These are phyloP conservation scores for Caradrina clavipalpis DNA, from an alignment of 2,888 invertebrate species.

Conservation along the genomic window DNA sequence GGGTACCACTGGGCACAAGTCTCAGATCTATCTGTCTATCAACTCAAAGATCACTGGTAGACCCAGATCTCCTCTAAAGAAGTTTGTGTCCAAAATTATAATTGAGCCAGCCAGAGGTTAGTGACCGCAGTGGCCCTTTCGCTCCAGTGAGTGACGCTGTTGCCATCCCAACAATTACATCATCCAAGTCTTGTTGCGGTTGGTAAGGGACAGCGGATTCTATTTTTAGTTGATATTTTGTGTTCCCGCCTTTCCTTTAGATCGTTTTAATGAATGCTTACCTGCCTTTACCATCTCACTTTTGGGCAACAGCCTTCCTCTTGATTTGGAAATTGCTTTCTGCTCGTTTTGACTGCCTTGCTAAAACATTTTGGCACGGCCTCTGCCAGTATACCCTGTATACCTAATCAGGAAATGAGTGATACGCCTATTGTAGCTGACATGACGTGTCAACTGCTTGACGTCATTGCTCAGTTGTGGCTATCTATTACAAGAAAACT, in stretches of 20 bases:
- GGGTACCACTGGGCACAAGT: not conserved
- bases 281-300: not conserved
- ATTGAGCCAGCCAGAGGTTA: slow-evolving; percentile 34
- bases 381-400: not conserved
- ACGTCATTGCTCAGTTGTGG: slow-evolving; percentile 16
- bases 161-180: slow-evolving; percentile 41
- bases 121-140: slow-evolving; percentile 41
- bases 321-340: not conserved
- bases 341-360: not conserved
- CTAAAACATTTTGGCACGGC: slow-evolving; percentile 11
- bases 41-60: not conserved
- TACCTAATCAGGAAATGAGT: slow-evolving; percentile 18
- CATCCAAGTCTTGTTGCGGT: slow-evolving; percentile 29
- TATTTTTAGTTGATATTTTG: not conserved
- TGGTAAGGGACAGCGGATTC: slow-evolving; percentile 3
- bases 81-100: slow-evolving; percentile 19
- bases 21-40: slow-evolving; percentile 1
- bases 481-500: slow-evolving; percentile 10
- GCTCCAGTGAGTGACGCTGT: slow-evolving; percentile 50
- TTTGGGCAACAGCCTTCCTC: not conserved
- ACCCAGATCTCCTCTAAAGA: slow-evolving; percentile 12
- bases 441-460: slow-evolving; percentile 16
- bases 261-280: not conserved
- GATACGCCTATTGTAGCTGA: slow-evolving; percentile 17
- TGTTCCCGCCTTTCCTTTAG: not conserved